Evolutionary conservation across 2,113 vertebrate species (phyloP).

Genomic region (Struthidea cinerea): DNA sequence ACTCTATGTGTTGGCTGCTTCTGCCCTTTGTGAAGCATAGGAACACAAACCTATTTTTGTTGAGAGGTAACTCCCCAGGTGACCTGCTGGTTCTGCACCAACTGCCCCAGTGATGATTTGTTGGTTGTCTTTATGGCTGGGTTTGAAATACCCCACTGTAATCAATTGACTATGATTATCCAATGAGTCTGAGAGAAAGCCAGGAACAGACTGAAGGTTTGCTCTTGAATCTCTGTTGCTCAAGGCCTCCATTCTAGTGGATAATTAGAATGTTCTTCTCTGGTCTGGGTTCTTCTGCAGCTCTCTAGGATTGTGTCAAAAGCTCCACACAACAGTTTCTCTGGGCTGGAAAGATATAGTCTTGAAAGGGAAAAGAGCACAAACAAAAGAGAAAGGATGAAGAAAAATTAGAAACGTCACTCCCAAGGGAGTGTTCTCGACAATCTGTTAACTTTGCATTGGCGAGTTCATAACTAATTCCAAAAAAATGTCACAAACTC

Average conservation of each 20-base stretch:
- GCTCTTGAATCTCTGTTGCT: not conserved
- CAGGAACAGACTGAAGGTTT: not conserved
- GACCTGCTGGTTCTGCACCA: not conserved
- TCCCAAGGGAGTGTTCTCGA: conserved; percentile 39
- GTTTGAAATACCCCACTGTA: not conserved
- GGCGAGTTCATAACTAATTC: not conserved
- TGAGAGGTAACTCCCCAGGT: not conserved
- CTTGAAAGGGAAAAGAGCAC: not conserved
- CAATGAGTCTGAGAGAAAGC: not conserved
- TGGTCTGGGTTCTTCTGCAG: not conserved
- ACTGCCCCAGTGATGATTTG: not conserved
- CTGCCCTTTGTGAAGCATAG: not conserved
- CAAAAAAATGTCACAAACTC: conserved; percentile 59
- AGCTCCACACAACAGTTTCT: not conserved
- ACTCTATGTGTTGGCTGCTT: not conserved
- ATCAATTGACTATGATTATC: not conserved
- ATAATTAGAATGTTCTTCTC: not conserved
- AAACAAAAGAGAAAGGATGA: conserved; percentile 33
- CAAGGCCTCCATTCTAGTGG: not conserved
- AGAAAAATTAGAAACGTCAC: conserved; percentile 27
- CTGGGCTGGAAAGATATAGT: not conserved
- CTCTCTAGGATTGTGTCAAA: not conserved
- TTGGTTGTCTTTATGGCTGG: not conserved
- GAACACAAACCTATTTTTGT: not conserved
- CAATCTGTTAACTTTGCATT: conserved; percentile 37